Evolutionary conservation across 1,140 invertebrate genomes (phyloP), one percentile per base, ranked within the genome.

Genomic region (Monomorium pharaonis): DNA sequence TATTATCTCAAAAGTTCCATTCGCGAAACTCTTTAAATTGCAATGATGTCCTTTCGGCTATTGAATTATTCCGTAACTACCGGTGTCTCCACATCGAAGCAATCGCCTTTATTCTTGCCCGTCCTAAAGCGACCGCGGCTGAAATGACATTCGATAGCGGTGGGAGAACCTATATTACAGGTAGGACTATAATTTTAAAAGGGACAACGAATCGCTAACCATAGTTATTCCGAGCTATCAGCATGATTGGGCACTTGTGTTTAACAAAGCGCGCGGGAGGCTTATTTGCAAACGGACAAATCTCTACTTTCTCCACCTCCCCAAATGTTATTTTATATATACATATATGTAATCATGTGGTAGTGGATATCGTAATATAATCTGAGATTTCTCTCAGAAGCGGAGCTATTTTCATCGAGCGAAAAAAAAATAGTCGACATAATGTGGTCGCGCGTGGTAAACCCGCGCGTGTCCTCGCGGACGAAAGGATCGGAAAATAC

Each of bases 11-110:
- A n/a, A 63, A 44, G 37, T 63, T 77, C 12, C 42, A 63, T 63
- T 62, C 49, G 70, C 33, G 30, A 21, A 27, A 24, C 24, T 18
- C 24, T 69, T 47, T 69, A 67, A 69, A 18, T 44, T 51, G 18
- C 42, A 67, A 78, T 78, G 42, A 37, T 33, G 54, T 33, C 27
- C 24, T 83, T 74, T 74, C n/a, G 33, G 54, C n/a, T 65, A 72
- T 83, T 72, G 49, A 81, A 83, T 83, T 58, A 81, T 81, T 80
- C 27, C 51, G 51, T 37, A 65, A 78, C 60, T 65, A 78, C 37
- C 16, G 30, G n/a, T 58, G 56, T 47, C 74, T 44, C 24, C 18
- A 44, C 54, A 44, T 58, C 54, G 16, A 14, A 58, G 33, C 44
- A 54, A 69, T 69, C 77, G 33, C 47, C 63, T 42, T 83, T 83